Conservation (phyloP, 1,140 invertebrate species). For the Calosoma granatense region DNA sequence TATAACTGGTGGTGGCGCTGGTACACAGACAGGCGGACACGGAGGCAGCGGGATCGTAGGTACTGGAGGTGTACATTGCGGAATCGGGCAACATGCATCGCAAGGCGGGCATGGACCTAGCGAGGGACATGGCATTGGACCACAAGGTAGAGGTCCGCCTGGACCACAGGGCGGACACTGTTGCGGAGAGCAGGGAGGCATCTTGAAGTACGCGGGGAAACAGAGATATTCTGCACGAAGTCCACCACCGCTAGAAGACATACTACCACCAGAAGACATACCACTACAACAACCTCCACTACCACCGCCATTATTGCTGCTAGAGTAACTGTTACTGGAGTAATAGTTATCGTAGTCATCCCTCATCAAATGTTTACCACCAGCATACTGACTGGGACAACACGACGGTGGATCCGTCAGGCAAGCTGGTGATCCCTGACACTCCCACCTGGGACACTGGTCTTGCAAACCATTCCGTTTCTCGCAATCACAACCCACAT, state of each 20-base stretch:
- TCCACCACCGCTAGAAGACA: background rate
- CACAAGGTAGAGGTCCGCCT: slow-evolving; percentile 4
- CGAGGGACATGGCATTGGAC: background rate
- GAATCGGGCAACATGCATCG: background rate
- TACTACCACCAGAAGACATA: background rate
- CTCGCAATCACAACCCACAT: slow-evolving; percentile 59
- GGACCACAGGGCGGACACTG: slow-evolving; percentile 14
- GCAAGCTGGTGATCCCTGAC: slow-evolving; percentile 56
- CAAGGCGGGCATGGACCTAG: slow-evolving; percentile 17
- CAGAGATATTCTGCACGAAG: background rate
- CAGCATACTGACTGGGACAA: slow-evolving; percentile 40
- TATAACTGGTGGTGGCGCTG: slow-evolving; percentile 36
- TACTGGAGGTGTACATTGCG: slow-evolving; percentile 15
- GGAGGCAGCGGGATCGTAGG: background rate
- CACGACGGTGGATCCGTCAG: slow-evolving; percentile 53
- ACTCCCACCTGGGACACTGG: slow-evolving; percentile 55
- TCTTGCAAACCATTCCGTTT: slow-evolving; percentile 64
- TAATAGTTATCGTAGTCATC: background rate
- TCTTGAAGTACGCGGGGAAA: background rate
- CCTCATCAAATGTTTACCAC: slow-evolving; percentile 13
- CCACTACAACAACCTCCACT: background rate
- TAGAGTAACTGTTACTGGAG: background rate
- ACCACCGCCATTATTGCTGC: background rate
- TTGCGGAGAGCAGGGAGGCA: background rate
- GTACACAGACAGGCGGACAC: slow-evolving; percentile 8